Base-by-base conservation (phyloP, 2,888 invertebrate species). In the Bhutanitis thaidina region DNA sequence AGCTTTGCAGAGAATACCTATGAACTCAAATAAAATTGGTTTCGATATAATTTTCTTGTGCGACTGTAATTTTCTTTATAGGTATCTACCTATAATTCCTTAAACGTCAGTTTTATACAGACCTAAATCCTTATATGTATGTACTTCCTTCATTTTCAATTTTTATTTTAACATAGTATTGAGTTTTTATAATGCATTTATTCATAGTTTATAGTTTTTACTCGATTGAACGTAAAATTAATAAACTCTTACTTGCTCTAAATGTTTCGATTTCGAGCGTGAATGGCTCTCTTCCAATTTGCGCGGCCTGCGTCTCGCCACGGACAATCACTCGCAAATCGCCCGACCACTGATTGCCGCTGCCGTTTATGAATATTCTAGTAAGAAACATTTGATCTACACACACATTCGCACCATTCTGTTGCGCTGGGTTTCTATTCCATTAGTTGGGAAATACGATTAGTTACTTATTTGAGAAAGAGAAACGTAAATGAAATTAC, bases 241-340 rank as follows among this genome's bases (percentile, higher is more conserved):
- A n/a, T n/a, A n/a, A n/a, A n/a, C n/a, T n/a, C 5, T 20, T 20
- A 58, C 57, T 63, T 64, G 67, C 64, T 64, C 68, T 74, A 74
- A 80, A 74, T 70, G 69, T 71, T 64, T 63, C 69, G 65, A 71
- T 69, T 78, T 74, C 69, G 73, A 70, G 73, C 75, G 71, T 70
- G 72, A 73, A 71, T 65, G 65, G 65, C 64, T 67, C 64, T 68
- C 72, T 66, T 73, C 71, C 82, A 83, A 82, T 82, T 84, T 85
- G 76, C 79, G 74, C 76, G 71, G 74, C 9, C 30, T 70, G 73
- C 73, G 74, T 78, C 80, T 80, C 78, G 71, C 76, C 80, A 80
- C 83, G 84, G 80, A 80, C 86, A 86, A 87, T 87, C 80, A 79
- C 77, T 68, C 71, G 77, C 80, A 86, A 86, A 87, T 87, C 86